Conservation (phyloP, 1,140 invertebrate species). For the Drosophila melanica region DNA sequence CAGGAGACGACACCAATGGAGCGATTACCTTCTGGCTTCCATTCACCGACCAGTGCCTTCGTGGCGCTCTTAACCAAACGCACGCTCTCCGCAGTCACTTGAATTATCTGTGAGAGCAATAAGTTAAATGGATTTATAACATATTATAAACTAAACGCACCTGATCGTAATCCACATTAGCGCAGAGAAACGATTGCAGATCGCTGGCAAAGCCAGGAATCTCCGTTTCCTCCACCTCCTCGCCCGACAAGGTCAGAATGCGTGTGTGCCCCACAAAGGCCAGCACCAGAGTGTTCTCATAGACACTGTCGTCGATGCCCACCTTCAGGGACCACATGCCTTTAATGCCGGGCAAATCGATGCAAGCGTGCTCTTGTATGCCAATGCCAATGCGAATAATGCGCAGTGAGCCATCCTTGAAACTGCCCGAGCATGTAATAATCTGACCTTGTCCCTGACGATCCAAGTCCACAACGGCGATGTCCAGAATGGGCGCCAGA, state of each 20-base stretch:
- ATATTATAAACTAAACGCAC: conserved; percentile 82
- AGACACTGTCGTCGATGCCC: conserved; percentile 85
- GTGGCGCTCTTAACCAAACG: conserved; percentile 88
- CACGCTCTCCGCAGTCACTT: conserved; percentile 90
- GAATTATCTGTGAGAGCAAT: conserved; percentile 68
- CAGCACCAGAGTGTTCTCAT: conserved; percentile 95
- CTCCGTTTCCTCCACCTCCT: conserved; percentile 99
- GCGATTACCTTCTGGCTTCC: conserved; percentile 90
- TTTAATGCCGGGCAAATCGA: conserved; percentile 98
- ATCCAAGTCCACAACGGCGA: conserved; percentile 98
- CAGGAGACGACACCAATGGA: conserved; percentile 95
- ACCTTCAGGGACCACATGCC: conserved; percentile 97
- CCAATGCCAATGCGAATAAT: conserved; percentile 99
- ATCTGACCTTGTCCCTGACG: conserved; percentile 98
- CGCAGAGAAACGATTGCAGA: conserved; percentile 96
- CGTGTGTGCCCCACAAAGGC: conserved; percentile 97
- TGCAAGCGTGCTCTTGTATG: conserved; percentile 98
- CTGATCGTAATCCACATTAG: conserved; percentile 93
- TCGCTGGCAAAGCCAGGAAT: conserved; percentile 94
- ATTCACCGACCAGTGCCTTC: conserved; percentile 90
- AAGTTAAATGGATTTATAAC: neutral
- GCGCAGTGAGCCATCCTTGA: conserved; percentile 97
- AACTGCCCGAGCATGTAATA: conserved; percentile 98
- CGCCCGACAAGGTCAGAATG: conserved; percentile 94
- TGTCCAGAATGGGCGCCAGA: conserved; percentile 98